Base-by-base conservation (phyloP, 2,888 invertebrate species). In the Agonum fuliginosum region DNA sequence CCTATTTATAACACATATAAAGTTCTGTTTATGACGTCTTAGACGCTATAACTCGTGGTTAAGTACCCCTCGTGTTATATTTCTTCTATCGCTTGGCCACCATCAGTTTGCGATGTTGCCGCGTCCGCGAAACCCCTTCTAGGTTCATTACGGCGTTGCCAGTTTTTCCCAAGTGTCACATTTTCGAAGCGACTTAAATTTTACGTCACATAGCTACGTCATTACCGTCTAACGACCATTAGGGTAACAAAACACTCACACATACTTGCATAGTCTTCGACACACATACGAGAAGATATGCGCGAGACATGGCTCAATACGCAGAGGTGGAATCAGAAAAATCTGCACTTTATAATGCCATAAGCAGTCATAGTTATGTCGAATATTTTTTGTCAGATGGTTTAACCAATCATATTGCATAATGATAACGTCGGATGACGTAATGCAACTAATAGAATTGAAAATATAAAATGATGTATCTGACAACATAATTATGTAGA, bases 131-230 rank as follows among this genome's bases (percentile, higher is more conserved):
- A 65, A 67, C 12, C 67, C 67, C 37, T 65, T 34, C 37, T 41
- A 41, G 67, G 37, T 70, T 70, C 46, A 70, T 70, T 70, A 70
- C 46, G 17, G 8, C 65, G 75, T 37, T 48, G 48, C 48, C 67
- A 75, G 48, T 85, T 85, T 85, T 85, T 85, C 85, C 85, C 85
- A 80, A 83, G 85, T 82, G 85, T 82, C 83, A 83, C 85, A 84
- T 85, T 85, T 83, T 83, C 82, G 80, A 81, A 80, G 81, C 81
- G 83, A 83, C 83, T 84, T 84, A 84, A 84, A 85, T 84, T 84
- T 82, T 82, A 82, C 82, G 80, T 80, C 75, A 67, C 75, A 62
- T 75, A 75, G 75, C 75, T 65, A 75, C 48, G 67, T 75, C 75
- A 75, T 75, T 75, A 75, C 75, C 48, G 67, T 48, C 75, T 75